Evolutionary conservation across 2,797 vertebrate species (phyloP), one percentile per base, ranked within the genome.

Genomic region (Anolis apletophallus): DNA sequence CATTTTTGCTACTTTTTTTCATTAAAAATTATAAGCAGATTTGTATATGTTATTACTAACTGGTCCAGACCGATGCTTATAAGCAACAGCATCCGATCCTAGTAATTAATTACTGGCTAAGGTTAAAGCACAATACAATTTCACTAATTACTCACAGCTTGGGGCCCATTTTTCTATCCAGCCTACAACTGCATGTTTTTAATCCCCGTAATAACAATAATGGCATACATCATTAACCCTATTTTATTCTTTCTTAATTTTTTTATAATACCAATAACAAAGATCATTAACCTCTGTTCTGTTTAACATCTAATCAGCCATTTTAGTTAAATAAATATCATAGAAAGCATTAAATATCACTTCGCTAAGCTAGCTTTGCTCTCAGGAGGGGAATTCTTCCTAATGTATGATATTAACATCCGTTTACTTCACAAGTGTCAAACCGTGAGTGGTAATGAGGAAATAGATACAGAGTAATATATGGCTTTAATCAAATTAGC

Each of bases 281-380:
- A 96, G 94, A 96, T 95, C 94, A 93, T 97, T 96, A 97, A 96
- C 95, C 94, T 95, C 94, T 95, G 59, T 95, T 96, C 94, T 93
- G 90, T 93, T 96, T 96, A 97, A 96, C 89, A 94, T 94, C 94
- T 95, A 96, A 96, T 95, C 94, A 96, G 90, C 93, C 94, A 94
- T 96, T 96, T 96, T 93, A 92, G 93, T 95, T 96, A 96, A 95
- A 96, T 95, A 96, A 97, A 96, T 96, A 96, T 91, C 90, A 92
- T 88, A 93, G 89, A 95, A 96, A 96, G 94, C 93, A 96, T 96
- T 96, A 96, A 94, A 92, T 92, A 96, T 96, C 82, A 67, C 85
- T 96, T 96, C 94, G 90, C 93, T 95, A 95, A 94, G 91, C 93
- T 94, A 94, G 85, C 89, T 94, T 95, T 93, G 77, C 85, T 96